Percentiles rank a stretch among this genome's conserved stretches.
Conservation (phyloP, 1,140 invertebrate species). For the Heliconius melpomene region DNA sequence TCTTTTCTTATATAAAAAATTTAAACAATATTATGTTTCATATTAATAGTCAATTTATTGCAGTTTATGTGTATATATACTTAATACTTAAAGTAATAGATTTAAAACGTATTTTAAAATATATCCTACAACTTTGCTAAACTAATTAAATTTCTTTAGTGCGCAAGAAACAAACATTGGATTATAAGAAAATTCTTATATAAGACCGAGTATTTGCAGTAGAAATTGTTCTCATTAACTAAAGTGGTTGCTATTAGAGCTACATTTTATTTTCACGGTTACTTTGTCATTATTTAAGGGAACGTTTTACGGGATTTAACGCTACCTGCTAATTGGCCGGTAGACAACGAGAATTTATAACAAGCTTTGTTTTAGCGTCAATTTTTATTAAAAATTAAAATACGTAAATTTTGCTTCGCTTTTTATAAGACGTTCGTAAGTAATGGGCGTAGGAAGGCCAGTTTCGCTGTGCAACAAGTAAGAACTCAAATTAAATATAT, state of each 20-base stretch:
- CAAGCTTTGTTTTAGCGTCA: neutral
- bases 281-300: neutral
- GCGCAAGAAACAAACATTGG: neutral
- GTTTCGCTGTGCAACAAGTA: no score
- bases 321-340: neutral
- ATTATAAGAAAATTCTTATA: conserved; percentile 2
- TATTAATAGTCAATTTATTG: no score
- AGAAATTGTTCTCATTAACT: conserved; percentile 1
- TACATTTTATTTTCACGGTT: neutral
- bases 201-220: neutral
- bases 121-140: neutral
- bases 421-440: neutral
- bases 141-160: neutral
- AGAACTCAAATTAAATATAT: no score
- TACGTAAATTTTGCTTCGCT: neutral
- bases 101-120: neutral
- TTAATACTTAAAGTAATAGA: neutral
- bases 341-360: neutral
- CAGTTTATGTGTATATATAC: neutral
- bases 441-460: no score
- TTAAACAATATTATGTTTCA: neutral
- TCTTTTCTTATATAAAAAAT: neutral
- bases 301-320: neutral
- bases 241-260: neutral
- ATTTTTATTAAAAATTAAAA: neutral